Conservation (phyloP, 2,113 vertebrate genomes). For the Aptenodytes forsteri region DNA sequence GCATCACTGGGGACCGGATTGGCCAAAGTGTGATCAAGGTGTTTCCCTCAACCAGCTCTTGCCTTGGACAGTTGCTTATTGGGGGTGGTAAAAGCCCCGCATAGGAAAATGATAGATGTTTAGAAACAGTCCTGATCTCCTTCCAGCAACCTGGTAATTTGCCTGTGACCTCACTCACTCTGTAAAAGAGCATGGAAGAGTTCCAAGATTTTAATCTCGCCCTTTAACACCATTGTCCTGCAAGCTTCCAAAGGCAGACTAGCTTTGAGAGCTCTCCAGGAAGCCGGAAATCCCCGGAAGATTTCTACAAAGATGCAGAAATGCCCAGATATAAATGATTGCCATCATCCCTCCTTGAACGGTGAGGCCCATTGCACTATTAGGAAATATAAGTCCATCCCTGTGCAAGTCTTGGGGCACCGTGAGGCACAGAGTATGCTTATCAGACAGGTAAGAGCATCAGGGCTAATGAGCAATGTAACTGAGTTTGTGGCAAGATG, state of each 20-base stretch:
- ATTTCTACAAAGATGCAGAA: not conserved
- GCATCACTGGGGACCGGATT: not conserved
- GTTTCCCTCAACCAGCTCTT: not conserved
- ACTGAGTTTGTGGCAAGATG: not conserved
- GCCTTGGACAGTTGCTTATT: not conserved
- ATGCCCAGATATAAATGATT: not conserved
- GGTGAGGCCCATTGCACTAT: not conserved
- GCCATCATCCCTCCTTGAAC: not conserved
- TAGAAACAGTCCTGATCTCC: not conserved
- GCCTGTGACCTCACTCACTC: not conserved
- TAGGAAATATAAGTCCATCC: not conserved
- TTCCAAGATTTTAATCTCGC: not conserved
- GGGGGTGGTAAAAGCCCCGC: not conserved
- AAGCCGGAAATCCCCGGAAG: not conserved
- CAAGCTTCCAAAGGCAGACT: not conserved
- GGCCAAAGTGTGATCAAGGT: not conserved
- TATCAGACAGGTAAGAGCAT: not conserved
- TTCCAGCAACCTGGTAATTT: not conserved
- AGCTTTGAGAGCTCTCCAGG: not conserved
- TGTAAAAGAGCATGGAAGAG: not conserved
- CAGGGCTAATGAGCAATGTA: accelerated
- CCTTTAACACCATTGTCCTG: not conserved
- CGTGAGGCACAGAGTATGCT: not conserved
- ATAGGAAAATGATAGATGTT: not conserved
- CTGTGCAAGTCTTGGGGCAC: not conserved